Base-by-base conservation (phyloP, 2,888 invertebrate species). In the Caenorhabditis angaria region DNA sequence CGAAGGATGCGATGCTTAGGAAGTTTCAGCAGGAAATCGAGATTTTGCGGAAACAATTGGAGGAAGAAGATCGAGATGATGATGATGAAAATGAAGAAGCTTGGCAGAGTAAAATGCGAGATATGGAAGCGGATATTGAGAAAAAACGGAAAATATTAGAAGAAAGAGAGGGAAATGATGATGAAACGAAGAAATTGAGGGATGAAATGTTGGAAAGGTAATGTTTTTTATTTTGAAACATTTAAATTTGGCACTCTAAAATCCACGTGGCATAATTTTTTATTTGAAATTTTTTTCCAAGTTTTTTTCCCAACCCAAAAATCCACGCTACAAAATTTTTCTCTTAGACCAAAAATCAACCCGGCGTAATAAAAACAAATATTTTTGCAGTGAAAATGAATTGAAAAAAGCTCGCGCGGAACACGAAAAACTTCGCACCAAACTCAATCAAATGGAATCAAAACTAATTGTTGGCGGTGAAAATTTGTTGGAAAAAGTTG, bases 401-500 rank as follows among this genome's bases (percentile, higher is more conserved):
- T 56, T 80, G 28, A 78, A 78, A 51, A 70, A 72, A 41, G 82
- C 78, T 8, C 70, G 91, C 77, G 89, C 90, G 61, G 94, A 94
- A 87, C 94, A 95, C 88, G 92, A 93, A 75, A 92, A 92, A 60
- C 88, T 97, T 5, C 91, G 93, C 68, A 92, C 93, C 70, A 95
- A 96, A 87, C 91, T 99, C 65, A 91, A 92, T 75, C 93, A 93
- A 8, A 91, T 99, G 59, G 95, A 97, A 88, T 94, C 94, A 79
- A 97, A 96, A 89, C 95, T 99, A 64, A 91, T 99, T 25, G 94
- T 97, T 0, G 99, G 99, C 0, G 99, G 99, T 0, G 97, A 97
- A 90, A 99, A 99, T 90, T 91, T 99, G 8, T 90, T 99, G 75
- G 97, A 97, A 88, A 97, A 97, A 88, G 96, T 96, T 0, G 82